phyloP scores from a whole-genome alignment of 53 echinoderm and acorn worm species.

The Holothuria leucospilota region DNA sequence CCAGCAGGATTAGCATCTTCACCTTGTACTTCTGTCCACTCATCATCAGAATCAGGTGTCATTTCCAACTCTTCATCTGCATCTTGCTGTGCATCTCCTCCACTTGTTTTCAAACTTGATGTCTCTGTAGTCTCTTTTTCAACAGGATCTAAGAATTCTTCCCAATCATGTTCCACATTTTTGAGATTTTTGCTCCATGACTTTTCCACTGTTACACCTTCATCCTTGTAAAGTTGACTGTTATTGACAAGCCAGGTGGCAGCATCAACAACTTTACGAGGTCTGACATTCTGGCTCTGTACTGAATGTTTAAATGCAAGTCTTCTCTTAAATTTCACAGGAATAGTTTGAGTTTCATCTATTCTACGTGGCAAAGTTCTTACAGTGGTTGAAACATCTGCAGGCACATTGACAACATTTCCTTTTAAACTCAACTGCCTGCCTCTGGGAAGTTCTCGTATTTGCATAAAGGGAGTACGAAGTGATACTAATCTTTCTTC shows the following conservation, averaged over 20 bases:
- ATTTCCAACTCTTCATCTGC: background rate
- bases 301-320: slow-evolving; percentile 47
- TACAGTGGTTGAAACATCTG: slow-evolving; percentile 15
- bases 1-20: slow-evolving; percentile 32
- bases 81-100: background rate
- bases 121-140: background rate
- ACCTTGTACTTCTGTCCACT: slow-evolving; percentile 50
- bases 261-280: slow-evolving; percentile 54
- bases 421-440: slow-evolving; percentile 46
- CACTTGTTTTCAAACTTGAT: too few relatives aligned
- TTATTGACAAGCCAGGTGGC: slow-evolving; percentile 51
- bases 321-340: slow-evolving; percentile 61
- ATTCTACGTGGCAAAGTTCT: slow-evolving; percentile 40
- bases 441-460: slow-evolving; percentile 52
- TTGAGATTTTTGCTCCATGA: slow-evolving; percentile 18
- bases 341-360: slow-evolving; percentile 41
- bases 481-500: slow-evolving; percentile 48
- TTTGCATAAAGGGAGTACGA: too few relatives aligned
- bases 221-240: slow-evolving; percentile 32
- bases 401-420: slow-evolving; percentile 56
- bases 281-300: slow-evolving; percentile 59
- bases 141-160: background rate
- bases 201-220: slow-evolving; percentile 31
- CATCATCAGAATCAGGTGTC: slow-evolving; percentile 45
- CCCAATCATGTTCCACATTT: background rate